These are phyloP conservation scores for Vidua chalybeata DNA, from an alignment of 2,113 vertebrate species.

Conservation along the genomic window DNA sequence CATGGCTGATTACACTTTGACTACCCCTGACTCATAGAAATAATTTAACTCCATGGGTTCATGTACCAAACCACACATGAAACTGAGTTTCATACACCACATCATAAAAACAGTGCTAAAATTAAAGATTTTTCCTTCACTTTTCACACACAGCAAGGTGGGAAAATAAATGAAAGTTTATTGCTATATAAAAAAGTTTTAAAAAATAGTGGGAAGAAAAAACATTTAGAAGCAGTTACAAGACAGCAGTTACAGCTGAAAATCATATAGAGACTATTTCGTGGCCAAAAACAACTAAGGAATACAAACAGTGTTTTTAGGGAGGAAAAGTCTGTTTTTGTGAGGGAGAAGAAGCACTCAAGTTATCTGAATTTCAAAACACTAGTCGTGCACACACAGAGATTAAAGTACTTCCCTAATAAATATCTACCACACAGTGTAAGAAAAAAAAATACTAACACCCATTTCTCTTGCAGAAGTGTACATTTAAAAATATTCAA, in stretches of 20 bases:
- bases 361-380: not conserved
- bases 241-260: not conserved
- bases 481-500: not conserved
- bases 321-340: not conserved
- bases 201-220: not conserved
- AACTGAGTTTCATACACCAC: not conserved
- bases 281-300: not conserved
- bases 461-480: not conserved
- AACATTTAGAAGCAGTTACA: not conserved
- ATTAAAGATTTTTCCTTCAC: not conserved
- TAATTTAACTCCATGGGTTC: not conserved
- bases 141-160: not conserved
- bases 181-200: not conserved
- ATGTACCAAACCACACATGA: not conserved
- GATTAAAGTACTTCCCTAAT: not conserved
- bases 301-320: constrained; percentile 11
- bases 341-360: not conserved
- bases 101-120: constrained; percentile 10
- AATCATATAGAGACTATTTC: not conserved
- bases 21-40: constrained; percentile 8
- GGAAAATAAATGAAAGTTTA: constrained; percentile 11
- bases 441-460: not conserved
- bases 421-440: not conserved
- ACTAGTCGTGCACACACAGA: not conserved
- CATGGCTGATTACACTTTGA: constrained; percentile 11